Percentiles rank a stretch among this genome's conserved stretches.
Evolutionary conservation across 2,797 vertebrate genomes (phyloP).

Genomic region (Melanotaenia pygmaea): DNA sequence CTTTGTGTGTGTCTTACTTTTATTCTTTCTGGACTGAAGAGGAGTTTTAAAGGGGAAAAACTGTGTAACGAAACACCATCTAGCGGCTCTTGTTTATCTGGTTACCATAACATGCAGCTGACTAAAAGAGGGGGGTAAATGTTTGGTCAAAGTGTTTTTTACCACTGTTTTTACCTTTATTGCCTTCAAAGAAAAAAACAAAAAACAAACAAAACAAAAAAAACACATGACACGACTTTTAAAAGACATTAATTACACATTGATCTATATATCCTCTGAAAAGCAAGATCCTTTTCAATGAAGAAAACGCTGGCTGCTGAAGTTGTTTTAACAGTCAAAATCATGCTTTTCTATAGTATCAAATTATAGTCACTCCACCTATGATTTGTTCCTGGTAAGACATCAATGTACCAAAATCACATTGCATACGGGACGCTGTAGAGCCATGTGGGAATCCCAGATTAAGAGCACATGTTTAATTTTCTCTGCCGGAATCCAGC

Average conservation of each 20-base stretch:
- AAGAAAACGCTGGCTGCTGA: too few species aligned
- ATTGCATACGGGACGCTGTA: background rate
- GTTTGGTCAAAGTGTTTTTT: background rate
- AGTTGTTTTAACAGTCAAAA: background rate
- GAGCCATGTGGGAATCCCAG: background rate
- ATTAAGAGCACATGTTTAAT: background rate
- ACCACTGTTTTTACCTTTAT: too few species aligned
- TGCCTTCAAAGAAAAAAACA: too few species aligned
- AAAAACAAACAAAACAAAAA: too few species aligned
- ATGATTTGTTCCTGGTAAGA: background rate
- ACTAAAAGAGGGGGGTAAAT: background rate
- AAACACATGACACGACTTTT: too few species aligned
- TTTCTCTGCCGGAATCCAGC: background rate
- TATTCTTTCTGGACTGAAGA: constrained; percentile 6
- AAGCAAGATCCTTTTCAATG: too few species aligned
- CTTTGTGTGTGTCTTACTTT: constrained; percentile 2
- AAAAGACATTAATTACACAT: background rate
- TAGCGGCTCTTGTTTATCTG: background rate
- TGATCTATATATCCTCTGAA: background rate
- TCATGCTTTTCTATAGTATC: background rate
- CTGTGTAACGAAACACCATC: background rate
- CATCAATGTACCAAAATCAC: background rate
- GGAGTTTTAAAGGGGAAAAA: constrained; percentile 12
- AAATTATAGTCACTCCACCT: background rate
- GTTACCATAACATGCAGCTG: background rate